A percentile compares a stretch with the other conserved stretches of the same genome.
These are phyloP conservation scores for Listronotus oregonensis DNA, from an alignment of 1,140 invertebrate genomes.

Conservation along the genomic window DNA sequence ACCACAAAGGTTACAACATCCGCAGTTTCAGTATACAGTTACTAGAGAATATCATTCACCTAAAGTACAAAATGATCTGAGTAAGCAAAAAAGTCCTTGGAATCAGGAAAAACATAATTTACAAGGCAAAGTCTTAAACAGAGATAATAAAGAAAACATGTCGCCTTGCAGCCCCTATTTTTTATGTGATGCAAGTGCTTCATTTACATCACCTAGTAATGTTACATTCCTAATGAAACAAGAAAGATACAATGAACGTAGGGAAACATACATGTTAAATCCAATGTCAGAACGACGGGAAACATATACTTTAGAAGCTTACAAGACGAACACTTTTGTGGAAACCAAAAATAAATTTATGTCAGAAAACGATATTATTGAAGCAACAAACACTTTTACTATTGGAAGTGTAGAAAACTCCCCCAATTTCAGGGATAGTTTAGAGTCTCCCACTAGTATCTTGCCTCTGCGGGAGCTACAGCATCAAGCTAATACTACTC, in stretches of 20 bases:
- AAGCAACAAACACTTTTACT: not conserved
- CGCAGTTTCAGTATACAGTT: not conserved
- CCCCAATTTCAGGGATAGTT: conserved; percentile 21
- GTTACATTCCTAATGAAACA: conserved; percentile 16
- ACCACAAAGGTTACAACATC: conserved; percentile 2
- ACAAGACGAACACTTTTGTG: not conserved
- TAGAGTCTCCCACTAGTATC: conserved; percentile 8
- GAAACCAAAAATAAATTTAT: not conserved
- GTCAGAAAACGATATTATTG: not conserved
- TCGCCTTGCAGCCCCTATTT: not conserved
- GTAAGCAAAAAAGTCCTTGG: not conserved
- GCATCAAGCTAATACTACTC: not conserved
- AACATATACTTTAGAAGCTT: not conserved
- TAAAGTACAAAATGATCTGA: not conserved
- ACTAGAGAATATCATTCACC: not conserved
- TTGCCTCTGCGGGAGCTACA: not conserved
- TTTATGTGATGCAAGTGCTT: not conserved
- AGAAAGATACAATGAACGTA: conserved; percentile 13
- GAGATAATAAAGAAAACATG: conserved; percentile 22
- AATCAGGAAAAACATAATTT: not conserved
- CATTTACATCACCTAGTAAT: conserved; percentile 26
- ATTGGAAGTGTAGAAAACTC: conserved; percentile 9
- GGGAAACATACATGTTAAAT: conserved; percentile 34
- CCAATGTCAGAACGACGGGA: conserved; percentile 5
- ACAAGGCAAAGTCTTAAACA: not conserved